These are phyloP conservation scores for Conus ventricosus DNA, from an alignment of 1,140 invertebrate genomes.

Conservation along the genomic window DNA sequence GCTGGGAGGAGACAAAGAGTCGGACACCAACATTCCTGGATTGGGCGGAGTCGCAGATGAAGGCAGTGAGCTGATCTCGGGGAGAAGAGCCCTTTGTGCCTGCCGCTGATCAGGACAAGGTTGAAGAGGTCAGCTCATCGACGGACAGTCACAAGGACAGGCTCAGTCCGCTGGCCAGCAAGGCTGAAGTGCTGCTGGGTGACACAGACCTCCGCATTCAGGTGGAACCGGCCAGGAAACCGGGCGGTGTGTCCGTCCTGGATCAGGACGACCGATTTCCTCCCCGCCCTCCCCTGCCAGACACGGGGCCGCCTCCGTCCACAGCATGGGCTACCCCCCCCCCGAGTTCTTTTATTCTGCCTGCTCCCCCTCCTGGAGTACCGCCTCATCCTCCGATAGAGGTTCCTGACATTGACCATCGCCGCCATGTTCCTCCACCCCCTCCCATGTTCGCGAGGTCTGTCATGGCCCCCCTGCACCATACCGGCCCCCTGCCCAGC, in stretches of 20 bases:
- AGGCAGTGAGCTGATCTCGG: slow-evolving; percentile 21
- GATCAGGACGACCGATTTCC: slow-evolving; percentile 41
- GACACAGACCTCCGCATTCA: slow-evolving; percentile 38
- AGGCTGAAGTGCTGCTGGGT: slow-evolving; percentile 5
- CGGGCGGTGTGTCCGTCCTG: background rate
- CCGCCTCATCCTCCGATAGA: slow-evolving; percentile 13
- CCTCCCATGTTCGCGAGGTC: background rate
- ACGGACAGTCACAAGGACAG: background rate
- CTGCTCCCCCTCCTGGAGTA: background rate
- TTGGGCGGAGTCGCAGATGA: slow-evolving; percentile 21
- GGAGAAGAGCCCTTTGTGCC: background rate
- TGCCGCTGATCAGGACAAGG: background rate
- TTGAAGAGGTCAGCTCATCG: background rate
- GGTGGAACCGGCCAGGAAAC: background rate
- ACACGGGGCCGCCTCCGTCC: slow-evolving; percentile 32
- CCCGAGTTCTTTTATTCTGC: background rate
- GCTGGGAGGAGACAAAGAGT: slow-evolving; percentile 21
- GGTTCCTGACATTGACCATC: slow-evolving; percentile 22
- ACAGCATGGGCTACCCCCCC: slow-evolving; percentile 19
- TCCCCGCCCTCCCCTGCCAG: slow-evolving; percentile 24
- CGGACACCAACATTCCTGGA: slow-evolving; percentile 30
- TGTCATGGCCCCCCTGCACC: background rate
- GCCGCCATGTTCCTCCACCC: slow-evolving; percentile 4
- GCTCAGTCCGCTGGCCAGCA: background rate
- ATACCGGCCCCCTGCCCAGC: slow-evolving; percentile 22